phyloP scores from a whole-genome alignment of 2,797 vertebrate species.

The Neomorphus geoffroyi region DNA sequence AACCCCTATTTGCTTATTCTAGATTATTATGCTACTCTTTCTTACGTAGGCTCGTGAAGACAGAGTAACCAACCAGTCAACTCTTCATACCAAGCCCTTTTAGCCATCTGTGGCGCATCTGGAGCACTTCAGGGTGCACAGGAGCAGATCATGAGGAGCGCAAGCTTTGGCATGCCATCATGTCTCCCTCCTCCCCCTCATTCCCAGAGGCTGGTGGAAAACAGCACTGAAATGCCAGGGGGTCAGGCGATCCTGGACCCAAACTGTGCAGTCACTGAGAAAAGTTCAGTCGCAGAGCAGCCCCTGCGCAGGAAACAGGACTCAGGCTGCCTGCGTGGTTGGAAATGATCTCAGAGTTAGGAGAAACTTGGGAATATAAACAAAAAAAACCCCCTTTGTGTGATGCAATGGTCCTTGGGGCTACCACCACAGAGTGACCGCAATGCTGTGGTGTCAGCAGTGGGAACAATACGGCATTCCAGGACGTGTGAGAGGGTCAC shows the following conservation, averaged over 20 bases:
- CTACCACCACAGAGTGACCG: neutral
- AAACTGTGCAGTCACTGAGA: fast-evolving
- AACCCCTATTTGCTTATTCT: neutral
- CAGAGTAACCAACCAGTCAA: neutral
- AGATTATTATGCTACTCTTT: neutral
- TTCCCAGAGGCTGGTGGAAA: neutral
- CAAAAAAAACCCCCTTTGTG: neutral
- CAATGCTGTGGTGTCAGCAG: fast-evolving
- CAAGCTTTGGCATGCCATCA: too few relatives aligned
- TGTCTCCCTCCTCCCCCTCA: neutral
- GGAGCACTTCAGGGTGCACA: neutral
- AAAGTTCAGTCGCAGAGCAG: neutral
- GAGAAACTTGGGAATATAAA: neutral
- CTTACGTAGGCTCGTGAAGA: neutral
- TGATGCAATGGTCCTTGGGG: neutral
- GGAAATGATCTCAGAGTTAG: neutral
- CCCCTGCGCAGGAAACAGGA: fast-evolving
- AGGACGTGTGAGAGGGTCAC: fast-evolving
- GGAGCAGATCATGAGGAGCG: neutral
- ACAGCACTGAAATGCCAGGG: neutral
- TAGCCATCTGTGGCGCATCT: fast-evolving
- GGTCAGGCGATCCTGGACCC: fast-evolving
- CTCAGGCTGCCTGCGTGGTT: fast-evolving
- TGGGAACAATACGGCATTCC: neutral
- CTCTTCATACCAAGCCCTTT: neutral